phyloP scores from a whole-genome alignment of 2,888 invertebrate species.

The Acleris literana region DNA sequence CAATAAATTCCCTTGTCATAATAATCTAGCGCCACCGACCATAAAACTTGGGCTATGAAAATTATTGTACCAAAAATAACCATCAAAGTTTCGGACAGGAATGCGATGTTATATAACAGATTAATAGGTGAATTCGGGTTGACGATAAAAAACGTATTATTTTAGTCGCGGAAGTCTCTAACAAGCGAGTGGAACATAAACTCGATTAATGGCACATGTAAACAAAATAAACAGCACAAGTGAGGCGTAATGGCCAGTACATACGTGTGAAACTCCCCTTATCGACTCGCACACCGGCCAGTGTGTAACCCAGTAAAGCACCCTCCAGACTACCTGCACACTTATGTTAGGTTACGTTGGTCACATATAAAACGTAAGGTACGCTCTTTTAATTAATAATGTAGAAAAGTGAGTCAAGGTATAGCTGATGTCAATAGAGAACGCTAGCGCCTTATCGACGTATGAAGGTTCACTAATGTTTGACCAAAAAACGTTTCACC shows the following conservation, averaged over 20 bases:
- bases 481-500: no score
- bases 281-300: slow-evolving; percentile 60
- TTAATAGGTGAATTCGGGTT: slow-evolving; percentile 4
- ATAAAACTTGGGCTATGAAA: no score
- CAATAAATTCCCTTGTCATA: no score
- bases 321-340: slow-evolving; percentile 30
- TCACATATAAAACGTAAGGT: slow-evolving; percentile 10
- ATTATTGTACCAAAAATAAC: not conserved
- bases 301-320: slow-evolving; percentile 66
- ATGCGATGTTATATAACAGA: not conserved
- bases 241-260: slow-evolving; percentile 53
- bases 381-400: slow-evolving; percentile 22
- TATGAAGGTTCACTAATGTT: no score
- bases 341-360: not conserved
- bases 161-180: slow-evolving; percentile 48
- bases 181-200: slow-evolving; percentile 52
- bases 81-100: not conserved
- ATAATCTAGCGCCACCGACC: no score
- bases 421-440: not conserved
- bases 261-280: slow-evolving; percentile 59
- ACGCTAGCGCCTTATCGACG: not conserved
- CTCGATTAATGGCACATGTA: slow-evolving; percentile 58
- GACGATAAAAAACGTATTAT: slow-evolving; percentile 42
- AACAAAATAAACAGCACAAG: slow-evolving; percentile 58
- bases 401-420: not conserved